These are phyloP conservation scores for Tyrophagus putrescentiae DNA, from an alignment of 1,140 invertebrate species.

Conservation along the genomic window DNA sequence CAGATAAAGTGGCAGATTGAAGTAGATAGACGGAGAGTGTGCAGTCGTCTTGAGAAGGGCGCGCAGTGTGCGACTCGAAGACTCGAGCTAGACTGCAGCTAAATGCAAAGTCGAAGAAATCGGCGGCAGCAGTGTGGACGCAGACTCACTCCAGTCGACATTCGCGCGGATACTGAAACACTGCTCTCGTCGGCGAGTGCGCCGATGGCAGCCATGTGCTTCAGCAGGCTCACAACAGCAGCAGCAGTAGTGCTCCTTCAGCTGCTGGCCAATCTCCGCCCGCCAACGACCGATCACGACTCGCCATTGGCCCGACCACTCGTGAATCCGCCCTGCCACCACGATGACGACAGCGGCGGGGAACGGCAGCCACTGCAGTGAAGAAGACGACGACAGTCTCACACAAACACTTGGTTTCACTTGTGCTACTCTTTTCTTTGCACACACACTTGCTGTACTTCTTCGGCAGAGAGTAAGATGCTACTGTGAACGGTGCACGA, in stretches of 20 bases:
- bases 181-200: no score
- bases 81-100: no score
- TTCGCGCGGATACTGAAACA: not conserved
- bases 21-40: not conserved
- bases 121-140: not conserved
- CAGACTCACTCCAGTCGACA: slow-evolving; percentile 6
- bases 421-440: not conserved
- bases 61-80: no score
- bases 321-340: slow-evolving; percentile 10
- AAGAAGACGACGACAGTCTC: no score
- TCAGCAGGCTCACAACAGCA: not conserved
- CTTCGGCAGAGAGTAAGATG: not conserved
- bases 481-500: no score
- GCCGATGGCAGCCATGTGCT: slow-evolving; percentile 1
- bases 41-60: no score
- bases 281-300: not conserved
- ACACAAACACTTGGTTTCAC: not conserved
- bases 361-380: no score
- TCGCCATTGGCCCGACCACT: not conserved
- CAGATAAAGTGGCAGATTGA: not conserved
- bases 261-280: slow-evolving; percentile 4
- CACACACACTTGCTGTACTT: not conserved
- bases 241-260: not conserved
- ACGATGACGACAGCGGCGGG: no score
- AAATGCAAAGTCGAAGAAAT: not conserved